These are phyloP conservation scores for Strigamia maritima DNA, from an alignment of 2,888 invertebrate genomes.

Conservation along the genomic window DNA sequence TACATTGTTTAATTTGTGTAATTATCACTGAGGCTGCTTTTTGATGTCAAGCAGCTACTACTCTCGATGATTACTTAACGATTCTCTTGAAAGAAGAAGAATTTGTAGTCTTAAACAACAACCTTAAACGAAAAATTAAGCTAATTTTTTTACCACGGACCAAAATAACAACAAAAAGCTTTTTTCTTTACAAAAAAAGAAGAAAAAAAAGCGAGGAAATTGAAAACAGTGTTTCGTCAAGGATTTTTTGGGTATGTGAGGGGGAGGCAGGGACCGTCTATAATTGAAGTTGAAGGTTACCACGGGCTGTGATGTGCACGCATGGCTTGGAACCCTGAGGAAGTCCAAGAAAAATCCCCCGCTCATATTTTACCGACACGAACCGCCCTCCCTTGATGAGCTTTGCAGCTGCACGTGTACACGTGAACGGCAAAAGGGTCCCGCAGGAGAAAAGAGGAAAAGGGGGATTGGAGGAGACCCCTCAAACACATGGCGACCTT, in stretches of 20 bases:
- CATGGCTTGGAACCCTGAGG: constrained; percentile 39
- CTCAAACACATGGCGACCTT: constrained; percentile 36
- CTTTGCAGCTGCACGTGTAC: constrained; percentile 39
- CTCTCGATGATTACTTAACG: constrained; percentile 15
- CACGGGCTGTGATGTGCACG: constrained; percentile 36
- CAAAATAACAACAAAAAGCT: neutral
- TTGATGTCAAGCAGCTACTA: constrained; percentile 25
- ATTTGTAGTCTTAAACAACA: neutral
- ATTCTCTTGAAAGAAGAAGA: constrained; percentile 30
- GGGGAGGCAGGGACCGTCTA: constrained; percentile 31
- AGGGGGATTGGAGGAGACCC: constrained; percentile 15
- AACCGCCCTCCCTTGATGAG: constrained; percentile 38
- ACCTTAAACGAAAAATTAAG: neutral
- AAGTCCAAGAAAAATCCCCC: constrained; percentile 36
- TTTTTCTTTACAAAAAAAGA: neutral
- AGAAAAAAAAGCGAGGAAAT: neutral
- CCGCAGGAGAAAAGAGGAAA: neutral
- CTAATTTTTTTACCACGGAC: neutral
- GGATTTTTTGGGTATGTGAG: neutral
- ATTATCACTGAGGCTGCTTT: constrained; percentile 36
- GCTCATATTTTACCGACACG: constrained; percentile 38
- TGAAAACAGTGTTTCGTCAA: constrained; percentile 22
- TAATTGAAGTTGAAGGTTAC: constrained; percentile 34
- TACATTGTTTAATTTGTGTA: constrained; percentile 39
- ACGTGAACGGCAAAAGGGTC: constrained; percentile 31